These are phyloP conservation scores for Strigamia maritima DNA, from an alignment of 2,888 invertebrate genomes.

Conservation along the genomic window DNA sequence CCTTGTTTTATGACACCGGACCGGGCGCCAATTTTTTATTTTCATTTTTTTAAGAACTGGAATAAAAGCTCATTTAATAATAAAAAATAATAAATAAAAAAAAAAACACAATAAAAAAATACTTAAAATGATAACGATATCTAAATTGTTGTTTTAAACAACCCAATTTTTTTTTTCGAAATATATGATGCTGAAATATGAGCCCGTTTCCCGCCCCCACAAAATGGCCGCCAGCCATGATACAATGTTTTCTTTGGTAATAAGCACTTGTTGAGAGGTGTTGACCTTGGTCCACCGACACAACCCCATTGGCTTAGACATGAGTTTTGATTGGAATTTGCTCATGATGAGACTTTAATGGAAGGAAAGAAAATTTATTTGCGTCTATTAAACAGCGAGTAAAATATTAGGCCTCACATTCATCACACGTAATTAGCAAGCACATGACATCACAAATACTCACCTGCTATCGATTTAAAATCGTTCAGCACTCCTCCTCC, in stretches of 20 bases:
- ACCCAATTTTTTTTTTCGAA: neutral
- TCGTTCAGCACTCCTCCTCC: neutral
- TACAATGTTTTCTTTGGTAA: slow-evolving; percentile 23
- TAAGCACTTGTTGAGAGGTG: slow-evolving; percentile 19
- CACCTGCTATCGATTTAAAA: slow-evolving; percentile 17
- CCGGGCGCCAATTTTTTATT: neutral
- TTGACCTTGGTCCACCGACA: slow-evolving; percentile 19
- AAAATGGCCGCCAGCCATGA: slow-evolving; percentile 15
- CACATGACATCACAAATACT: slow-evolving; percentile 19
- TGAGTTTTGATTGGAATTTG: slow-evolving; percentile 17
- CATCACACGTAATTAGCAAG: slow-evolving; percentile 12
- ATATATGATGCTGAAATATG: neutral
- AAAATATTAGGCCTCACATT: slow-evolving; percentile 16
- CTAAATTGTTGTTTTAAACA: neutral
- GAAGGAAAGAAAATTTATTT: slow-evolving; percentile 8
- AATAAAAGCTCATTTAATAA: neutral
- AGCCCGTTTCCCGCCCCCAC: slow-evolving; percentile 7
- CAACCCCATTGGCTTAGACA: neutral
- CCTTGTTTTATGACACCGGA: slow-evolving; percentile 10
- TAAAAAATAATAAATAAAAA: neutral
- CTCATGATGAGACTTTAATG: slow-evolving; percentile 20
- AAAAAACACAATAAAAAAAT: neutral
- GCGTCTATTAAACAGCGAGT: slow-evolving; percentile 12
- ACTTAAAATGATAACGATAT: neutral
- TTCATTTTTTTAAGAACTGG: neutral